Percentiles rank a stretch among this genome's conserved stretches.
Conservation (phyloP, 2,113 vertebrate genomes). For the Verasper variegatus region DNA sequence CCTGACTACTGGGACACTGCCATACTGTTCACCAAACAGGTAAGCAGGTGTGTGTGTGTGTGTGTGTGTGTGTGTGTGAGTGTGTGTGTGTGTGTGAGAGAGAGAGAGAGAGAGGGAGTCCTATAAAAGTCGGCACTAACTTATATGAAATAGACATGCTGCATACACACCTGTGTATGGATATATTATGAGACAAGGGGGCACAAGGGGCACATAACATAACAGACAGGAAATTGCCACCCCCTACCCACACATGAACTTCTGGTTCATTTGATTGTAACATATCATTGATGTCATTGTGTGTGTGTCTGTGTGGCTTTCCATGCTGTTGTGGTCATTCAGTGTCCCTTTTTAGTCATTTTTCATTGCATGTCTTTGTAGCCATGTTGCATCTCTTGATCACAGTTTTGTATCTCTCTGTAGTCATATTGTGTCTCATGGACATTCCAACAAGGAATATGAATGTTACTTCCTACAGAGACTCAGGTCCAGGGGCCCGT, state of each 20-base stretch:
- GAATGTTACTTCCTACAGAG: background rate
- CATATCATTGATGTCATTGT: too few species aligned
- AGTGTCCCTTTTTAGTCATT: background rate
- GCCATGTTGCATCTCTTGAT: background rate
- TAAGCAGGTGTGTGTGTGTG: constrained; percentile 70
- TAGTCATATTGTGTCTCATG: background rate
- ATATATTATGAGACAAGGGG: background rate
- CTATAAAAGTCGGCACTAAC: too few species aligned
- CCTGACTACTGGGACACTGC: constrained; percentile 98
- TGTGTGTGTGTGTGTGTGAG: too few species aligned
- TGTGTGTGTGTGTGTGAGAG: too few species aligned
- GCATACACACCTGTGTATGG: too few species aligned
- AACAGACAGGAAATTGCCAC: background rate
- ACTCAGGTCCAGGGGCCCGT: background rate
- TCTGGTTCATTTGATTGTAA: too few species aligned
- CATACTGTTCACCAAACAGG: constrained; percentile 98
- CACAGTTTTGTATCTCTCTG: background rate
- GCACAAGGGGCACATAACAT: background rate
- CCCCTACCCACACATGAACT: background rate
- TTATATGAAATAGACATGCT: too few species aligned
- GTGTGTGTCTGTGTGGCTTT: too few species aligned
- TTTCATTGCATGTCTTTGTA: background rate
- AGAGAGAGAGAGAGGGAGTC: too few species aligned
- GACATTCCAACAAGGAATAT: background rate
- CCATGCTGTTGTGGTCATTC: background rate